Evolutionary conservation across 2,797 vertebrate species (phyloP), one percentile per base, ranked within the genome.

Genomic region (Lithobates pipiens): DNA sequence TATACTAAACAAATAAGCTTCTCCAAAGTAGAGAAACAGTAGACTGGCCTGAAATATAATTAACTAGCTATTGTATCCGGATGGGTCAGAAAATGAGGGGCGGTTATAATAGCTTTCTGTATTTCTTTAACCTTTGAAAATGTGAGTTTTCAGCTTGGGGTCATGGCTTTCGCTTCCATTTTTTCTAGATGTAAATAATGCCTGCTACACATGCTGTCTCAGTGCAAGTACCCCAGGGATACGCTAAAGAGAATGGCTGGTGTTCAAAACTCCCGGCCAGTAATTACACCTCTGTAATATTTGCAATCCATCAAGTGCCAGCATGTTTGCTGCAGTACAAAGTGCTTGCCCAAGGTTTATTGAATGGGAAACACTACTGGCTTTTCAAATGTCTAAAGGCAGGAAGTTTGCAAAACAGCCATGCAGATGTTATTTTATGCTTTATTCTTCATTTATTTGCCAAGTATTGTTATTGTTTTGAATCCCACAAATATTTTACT

Each of bases 201-300:
- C 16, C 78, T 34, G 27, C 75, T 67, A 80, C 85, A 86, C 80
- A 46, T 6, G 79, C 80, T 44, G 76, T 87, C 70, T 79, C 81
- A 44, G 76, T 68, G 75, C 75, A 69, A 57, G 81, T 75, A 87
- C 85, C 85, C 76, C 63, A 46, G 85, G 85, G 85, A 86, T 86
- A 86, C 82, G 85, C 46, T 82, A 86, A 86, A 61, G 76, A 75
- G 76, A 70, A 61, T 25, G 70, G 74, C 76, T 25, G 81, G 61
- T 61, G 46, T 75, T 80, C 76, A 83, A 69, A 76, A 76, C 63
- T 57, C 71, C 61, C 77, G 77, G 76, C 80, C 85, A 75, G 85
- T 87, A 87, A 87, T 87, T 87, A 87, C 85, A 87, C 76, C 44
- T 79, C 69, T 78, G 44, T 46, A n/a, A n/a, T n/a, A n/a, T n/a